Conservation (phyloP, 2,113 vertebrate species). For the Perca schrenkii region DNA sequence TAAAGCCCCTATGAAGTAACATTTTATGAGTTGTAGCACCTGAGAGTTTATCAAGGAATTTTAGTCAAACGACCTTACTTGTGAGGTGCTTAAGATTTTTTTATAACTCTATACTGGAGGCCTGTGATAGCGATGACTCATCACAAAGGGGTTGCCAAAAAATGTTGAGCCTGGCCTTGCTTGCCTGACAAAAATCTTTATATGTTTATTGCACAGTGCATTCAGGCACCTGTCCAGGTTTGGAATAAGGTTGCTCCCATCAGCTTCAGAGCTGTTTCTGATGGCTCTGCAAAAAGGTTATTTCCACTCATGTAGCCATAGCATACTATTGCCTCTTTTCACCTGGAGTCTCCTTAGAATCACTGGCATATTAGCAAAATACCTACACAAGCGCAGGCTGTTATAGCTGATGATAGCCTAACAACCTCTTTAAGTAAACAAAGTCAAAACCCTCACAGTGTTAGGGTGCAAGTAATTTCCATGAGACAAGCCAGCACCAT, state of each 20-base stretch:
- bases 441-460: constrained; percentile 38
- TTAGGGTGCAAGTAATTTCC: constrained; percentile 31
- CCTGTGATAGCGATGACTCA: constrained; percentile 45
- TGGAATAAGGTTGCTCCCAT: constrained; percentile 40
- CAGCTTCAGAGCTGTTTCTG: constrained; percentile 33
- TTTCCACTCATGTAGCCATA: constrained; percentile 30
- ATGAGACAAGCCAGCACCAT: not conserved
- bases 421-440: constrained; percentile 50
- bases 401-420: constrained; percentile 28
- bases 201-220: constrained; percentile 22
- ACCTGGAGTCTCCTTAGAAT: constrained; percentile 40
- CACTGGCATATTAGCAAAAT: constrained; percentile 47
- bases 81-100: constrained; percentile 44
- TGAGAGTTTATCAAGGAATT: constrained; percentile 54
- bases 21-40: constrained; percentile 41
- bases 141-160: constrained; percentile 49
- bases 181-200: constrained; percentile 28
- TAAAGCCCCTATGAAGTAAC: constrained; percentile 37
- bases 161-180: constrained; percentile 17
- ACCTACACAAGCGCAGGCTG: constrained; percentile 28
- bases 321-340: constrained; percentile 31
- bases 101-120: constrained; percentile 21
- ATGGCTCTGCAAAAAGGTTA: constrained; percentile 50
- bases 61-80: constrained; percentile 46
- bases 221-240: constrained; percentile 44